Evolutionary conservation across 2,888 invertebrate genomes (phyloP).

Genomic region (Aelia acuminata): DNA sequence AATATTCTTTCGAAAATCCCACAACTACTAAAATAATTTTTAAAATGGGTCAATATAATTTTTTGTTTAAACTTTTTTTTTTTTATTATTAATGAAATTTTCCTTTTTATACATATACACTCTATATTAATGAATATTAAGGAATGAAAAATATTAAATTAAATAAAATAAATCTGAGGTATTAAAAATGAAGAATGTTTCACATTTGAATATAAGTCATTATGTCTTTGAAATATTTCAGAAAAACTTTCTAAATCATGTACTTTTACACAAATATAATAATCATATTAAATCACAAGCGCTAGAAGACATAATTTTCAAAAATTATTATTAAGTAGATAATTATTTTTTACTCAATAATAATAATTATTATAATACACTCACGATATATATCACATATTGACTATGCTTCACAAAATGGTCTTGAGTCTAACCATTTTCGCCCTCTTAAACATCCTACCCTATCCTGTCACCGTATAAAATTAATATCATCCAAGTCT

Average conservation of each 20-base stretch:
- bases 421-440: neutral
- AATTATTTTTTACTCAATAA: neutral
- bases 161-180: neutral
- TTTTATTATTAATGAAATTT: no score
- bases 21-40: conserved; percentile 12
- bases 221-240: neutral
- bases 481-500: neutral
- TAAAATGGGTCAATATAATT: neutral
- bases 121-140: neutral
- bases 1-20: conserved; percentile 11
- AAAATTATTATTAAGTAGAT: neutral
- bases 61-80: neutral
- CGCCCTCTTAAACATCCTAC: neutral
- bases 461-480: neutral
- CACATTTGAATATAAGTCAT: neutral
- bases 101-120: no score
- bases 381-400: neutral
- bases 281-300: conserved; percentile 18
- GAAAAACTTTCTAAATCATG: neutral
- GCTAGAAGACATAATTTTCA: conserved; percentile 28
- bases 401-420: neutral
- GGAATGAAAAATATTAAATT: neutral
- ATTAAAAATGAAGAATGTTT: conserved; percentile 1
- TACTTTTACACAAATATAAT: neutral
- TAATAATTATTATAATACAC: no score